phyloP scores from a whole-genome alignment of 1,140 invertebrate species.

The Nymphalis io region DNA sequence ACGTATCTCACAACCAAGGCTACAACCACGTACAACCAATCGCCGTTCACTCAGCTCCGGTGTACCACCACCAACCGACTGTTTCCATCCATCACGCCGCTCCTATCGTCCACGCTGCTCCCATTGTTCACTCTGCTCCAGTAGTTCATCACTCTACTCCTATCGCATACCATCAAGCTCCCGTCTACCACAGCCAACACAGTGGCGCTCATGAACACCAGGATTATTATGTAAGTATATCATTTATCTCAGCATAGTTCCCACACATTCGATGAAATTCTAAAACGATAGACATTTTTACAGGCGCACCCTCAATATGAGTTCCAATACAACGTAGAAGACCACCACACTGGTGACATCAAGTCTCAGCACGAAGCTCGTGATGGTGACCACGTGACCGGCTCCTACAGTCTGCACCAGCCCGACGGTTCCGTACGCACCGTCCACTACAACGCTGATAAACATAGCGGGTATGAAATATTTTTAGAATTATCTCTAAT shows the following conservation, averaged over 20 bases:
- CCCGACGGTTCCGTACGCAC: constrained; percentile 43
- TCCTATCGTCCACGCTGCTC: constrained; percentile 2
- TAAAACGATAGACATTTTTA: not conserved
- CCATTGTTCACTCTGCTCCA: not conserved
- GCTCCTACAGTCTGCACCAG: constrained; percentile 43
- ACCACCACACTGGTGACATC: constrained; percentile 42
- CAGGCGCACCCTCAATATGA: constrained; percentile 47
- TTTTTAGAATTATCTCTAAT: no score
- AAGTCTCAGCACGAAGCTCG: constrained; percentile 40
- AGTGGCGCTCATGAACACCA: constrained; percentile 23
- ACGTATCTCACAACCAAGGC: constrained; percentile 31
- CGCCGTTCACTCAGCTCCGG: not conserved
- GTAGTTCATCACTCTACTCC: not conserved
- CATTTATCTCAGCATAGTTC: no score
- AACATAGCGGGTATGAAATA: constrained; percentile 26
- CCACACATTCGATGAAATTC: not conserved
- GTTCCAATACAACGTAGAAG: constrained; percentile 45
- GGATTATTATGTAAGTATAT: constrained; percentile 15
- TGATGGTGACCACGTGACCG: constrained; percentile 43
- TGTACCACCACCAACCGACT: constrained; percentile 19
- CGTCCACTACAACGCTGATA: constrained; percentile 34
- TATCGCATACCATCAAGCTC: not conserved
- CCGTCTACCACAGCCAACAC: constrained; percentile 15
- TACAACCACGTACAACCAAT: constrained; percentile 1
- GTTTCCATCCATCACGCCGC: constrained; percentile 4